phyloP scores from a whole-genome alignment of 2,888 invertebrate species.

The Chrysolina oricalcia region DNA sequence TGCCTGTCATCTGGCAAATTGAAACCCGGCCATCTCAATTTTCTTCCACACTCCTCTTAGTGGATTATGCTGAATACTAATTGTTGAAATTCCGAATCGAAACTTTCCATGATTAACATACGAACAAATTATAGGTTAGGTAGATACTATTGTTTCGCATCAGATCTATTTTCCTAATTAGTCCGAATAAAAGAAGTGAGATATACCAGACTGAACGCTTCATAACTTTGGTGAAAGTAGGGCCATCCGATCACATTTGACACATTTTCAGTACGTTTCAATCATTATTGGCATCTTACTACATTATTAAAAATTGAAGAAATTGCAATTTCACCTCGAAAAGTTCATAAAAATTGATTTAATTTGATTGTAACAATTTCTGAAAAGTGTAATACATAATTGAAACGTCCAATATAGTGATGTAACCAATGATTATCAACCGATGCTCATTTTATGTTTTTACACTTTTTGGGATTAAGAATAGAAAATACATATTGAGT shows the following conservation, averaged over 20 bases:
- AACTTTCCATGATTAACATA: constrained; percentile 36
- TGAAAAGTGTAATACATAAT: too few relatives aligned
- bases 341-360: too few relatives aligned
- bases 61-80: constrained; percentile 28
- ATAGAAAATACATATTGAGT: too few relatives aligned
- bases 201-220: background rate
- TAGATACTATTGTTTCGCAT: constrained; percentile 22
- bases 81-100: constrained; percentile 21
- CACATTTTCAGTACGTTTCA: background rate
- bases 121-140: constrained; percentile 23
- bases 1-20: constrained; percentile 30
- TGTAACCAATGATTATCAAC: too few relatives aligned
- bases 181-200: background rate
- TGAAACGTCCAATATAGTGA: too few relatives aligned
- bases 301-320: too few relatives aligned
- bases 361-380: too few relatives aligned
- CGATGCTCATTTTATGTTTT: too few relatives aligned
- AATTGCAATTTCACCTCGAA: too few relatives aligned
- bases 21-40: constrained; percentile 31
- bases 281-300: background rate
- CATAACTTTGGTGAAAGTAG: constrained; percentile 29
- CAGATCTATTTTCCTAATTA: constrained; percentile 19
- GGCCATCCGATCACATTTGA: constrained; percentile 4
- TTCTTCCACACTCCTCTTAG: constrained; percentile 20
- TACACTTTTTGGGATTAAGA: too few relatives aligned